Conservation (phyloP, 64 coral and sea anemone species). For the Orbicella faveolata region DNA sequence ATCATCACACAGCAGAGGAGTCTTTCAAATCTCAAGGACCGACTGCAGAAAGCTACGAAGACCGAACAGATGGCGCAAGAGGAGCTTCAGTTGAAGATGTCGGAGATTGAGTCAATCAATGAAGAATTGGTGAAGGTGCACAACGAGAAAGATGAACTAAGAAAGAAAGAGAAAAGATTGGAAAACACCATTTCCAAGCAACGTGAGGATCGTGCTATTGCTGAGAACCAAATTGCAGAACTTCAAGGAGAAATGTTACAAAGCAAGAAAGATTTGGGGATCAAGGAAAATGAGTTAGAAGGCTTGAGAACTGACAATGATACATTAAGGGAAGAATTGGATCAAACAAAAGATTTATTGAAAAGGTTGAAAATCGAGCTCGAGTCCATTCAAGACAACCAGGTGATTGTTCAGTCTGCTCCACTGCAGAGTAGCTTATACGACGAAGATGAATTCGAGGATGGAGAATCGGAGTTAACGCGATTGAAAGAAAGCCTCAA, state of each 20-base stretch:
- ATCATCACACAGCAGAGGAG: conserved; percentile 33
- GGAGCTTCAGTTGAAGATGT: conserved; percentile 5
- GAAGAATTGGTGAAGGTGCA: neutral
- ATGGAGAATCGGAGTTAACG: neutral
- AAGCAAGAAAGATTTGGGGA: conserved; percentile 13
- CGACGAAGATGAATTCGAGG: neutral
- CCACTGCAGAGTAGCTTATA: neutral
- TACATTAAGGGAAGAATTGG: conserved; percentile 11
- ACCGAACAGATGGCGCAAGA: neutral
- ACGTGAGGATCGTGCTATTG: neutral
- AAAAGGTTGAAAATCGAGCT: conserved; percentile 32
- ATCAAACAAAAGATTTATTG: conserved; percentile 2
- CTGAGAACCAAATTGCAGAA: conserved; percentile 2
- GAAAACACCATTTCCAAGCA: conserved; percentile 4
- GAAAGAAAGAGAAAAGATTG: neutral
- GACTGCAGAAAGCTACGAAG: neutral
- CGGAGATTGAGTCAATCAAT: conserved; percentile 8
- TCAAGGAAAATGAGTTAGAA: neutral
- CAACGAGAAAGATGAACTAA: neutral
- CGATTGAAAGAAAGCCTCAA: conserved; percentile 11
- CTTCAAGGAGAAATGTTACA: neutral
- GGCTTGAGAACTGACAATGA: neutral
- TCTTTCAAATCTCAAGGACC: conserved; percentile 4
- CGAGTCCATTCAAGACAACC: conserved; percentile 10
- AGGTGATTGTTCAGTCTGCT: neutral